Base-by-base conservation (phyloP, 2,797 vertebrate genomes). In the Alectoris magna region DNA sequence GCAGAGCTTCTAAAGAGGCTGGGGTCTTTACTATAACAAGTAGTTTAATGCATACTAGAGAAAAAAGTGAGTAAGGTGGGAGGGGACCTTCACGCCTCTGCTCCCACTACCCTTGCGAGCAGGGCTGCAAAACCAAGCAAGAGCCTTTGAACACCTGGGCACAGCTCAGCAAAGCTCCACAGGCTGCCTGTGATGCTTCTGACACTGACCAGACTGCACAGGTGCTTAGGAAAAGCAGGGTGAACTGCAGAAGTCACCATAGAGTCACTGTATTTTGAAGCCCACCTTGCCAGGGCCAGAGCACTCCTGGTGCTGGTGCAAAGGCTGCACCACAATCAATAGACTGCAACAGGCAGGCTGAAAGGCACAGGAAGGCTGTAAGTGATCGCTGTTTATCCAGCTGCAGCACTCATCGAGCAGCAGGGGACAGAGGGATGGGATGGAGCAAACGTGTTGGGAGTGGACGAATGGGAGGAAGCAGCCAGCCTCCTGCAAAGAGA, bases 391-490 rank as follows among this genome's bases (percentile, higher is more conserved):
- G 93, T 96, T 96, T 96, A 88, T 95, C 93, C 96, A 96, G 95
- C 93, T 95, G 96, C 0, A 4, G 73, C 41, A 31, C 79, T 62
- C 72, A 23, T 44, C 2, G 4, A 91, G 64, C 93, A 82, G 90
- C 38, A 0, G 89, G 92, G 53, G 59, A 87, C 0, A 2, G 70
- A 94, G 77, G 63, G 63, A 91, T 73, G 84, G 74, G 72, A 93
- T 0, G 0, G 36, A 85, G 67, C 62, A 87, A 93, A 94, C 24
- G 29, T 81, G 84, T 92, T 16, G 1, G 76, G 82, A 94, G 92
- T 83, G 90, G 84, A 89, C 1, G 14, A 95, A 90, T 81, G 73
- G 94, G 92, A 96, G 94, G 96, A 96, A 95, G 76, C 85, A 68
- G 64, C 2, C 55, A 4, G 53, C 62, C 92, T 86, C 95, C 95